A percentile compares a stretch with the other conserved stretches of the same genome.
Conservation (phyloP, 2,797 vertebrate genomes). For the Epinephelus malabaricus region DNA sequence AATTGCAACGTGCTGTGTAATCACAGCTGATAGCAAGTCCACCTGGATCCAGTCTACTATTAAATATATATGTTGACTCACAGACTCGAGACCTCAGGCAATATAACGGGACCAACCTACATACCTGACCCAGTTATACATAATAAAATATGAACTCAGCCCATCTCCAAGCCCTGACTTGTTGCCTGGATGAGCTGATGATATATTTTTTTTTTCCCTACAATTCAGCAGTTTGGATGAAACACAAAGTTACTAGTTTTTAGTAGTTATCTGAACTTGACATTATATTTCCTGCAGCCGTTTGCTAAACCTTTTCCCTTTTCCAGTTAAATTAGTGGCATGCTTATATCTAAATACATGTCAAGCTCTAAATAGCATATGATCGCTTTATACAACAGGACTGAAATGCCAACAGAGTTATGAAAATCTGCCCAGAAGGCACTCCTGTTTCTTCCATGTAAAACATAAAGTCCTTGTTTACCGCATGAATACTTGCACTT, state of each 20-base stretch:
- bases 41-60: neutral
- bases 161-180: too few species aligned
- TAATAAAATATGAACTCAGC: too few species aligned
- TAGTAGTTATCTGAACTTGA: neutral
- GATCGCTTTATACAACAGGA: conserved; percentile 58
- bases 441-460: conserved; percentile 24
- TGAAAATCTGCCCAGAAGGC: conserved; percentile 50
- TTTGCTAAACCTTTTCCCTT: neutral
- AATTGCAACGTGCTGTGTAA: too few species aligned
- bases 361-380: conserved; percentile 33
- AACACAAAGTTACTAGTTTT: neutral
- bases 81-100: neutral
- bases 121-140: too few species aligned
- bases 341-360: conserved; percentile 19
- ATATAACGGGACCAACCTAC: neutral
- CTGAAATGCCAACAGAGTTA: conserved; percentile 41
- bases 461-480: conserved; percentile 64
- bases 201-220: too few species aligned
- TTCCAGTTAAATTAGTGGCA: conserved; percentile 2
- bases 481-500: conserved; percentile 29
- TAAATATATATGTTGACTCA: neutral
- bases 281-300: neutral
- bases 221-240: neutral
- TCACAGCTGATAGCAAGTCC: neutral
- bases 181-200: too few species aligned